phyloP scores from a whole-genome alignment of 2,113 vertebrate species.

The Hydrolagus affinis region DNA sequence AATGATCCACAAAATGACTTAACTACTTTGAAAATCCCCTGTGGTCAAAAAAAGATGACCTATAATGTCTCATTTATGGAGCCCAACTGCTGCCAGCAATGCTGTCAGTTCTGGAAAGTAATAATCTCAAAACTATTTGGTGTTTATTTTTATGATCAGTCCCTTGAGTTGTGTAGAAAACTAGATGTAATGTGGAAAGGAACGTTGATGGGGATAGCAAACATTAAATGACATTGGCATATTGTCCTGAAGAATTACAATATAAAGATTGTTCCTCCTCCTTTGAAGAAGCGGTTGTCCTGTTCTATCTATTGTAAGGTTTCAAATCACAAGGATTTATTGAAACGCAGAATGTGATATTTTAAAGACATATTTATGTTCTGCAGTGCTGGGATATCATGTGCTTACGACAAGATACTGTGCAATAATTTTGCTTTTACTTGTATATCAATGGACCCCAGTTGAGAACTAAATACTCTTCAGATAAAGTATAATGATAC shows the following conservation, averaged over 20 bases:
- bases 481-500: not conserved
- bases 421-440: not conserved
- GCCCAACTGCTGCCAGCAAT: not conserved
- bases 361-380: slow-evolving; percentile 16
- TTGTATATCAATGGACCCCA: not conserved
- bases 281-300: not conserved
- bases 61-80: not conserved
- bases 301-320: not conserved
- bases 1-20: slow-evolving; percentile 19
- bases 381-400: not conserved
- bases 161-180: not conserved
- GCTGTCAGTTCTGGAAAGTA: not conserved
- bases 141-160: not conserved
- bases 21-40: not conserved
- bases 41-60: not conserved
- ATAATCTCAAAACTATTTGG: not conserved
- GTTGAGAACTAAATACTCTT: not conserved
- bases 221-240: slow-evolving; percentile 22
- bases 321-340: slow-evolving; percentile 4
- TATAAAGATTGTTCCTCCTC: not conserved
- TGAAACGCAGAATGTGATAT: not conserved
- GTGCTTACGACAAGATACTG: too few species aligned
- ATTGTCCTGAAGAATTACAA: not conserved
- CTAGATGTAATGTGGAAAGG: not conserved
- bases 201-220: not conserved